Evolutionary conservation across 2,797 vertebrate species (phyloP), one percentile per base, ranked within the genome.

Genomic region (Paguma larvata): DNA sequence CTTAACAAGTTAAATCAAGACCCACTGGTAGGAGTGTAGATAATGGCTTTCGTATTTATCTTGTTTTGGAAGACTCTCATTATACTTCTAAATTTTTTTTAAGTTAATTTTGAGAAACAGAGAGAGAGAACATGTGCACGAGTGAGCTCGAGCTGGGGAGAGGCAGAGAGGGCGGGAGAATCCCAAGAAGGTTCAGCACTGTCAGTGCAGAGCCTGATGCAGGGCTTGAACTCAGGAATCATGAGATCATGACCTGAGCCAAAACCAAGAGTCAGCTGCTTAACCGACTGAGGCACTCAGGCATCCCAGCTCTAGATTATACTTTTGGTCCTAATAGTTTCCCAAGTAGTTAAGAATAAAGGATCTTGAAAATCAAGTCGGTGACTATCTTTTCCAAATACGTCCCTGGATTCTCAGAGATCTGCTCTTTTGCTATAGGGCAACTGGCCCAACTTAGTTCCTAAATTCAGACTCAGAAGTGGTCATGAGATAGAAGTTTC

Each of bases 401-500:
- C 67, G 46, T 68, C 38, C 91, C 77, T 82, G 48, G 53, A 23
- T 94, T 96, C 80, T 89, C 51, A 14, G 77, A 78, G 30, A 78
- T 32, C 87, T 84, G 32, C 44, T 83, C 32, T 16, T 79, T 19
- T 78, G 51, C n/a, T 86, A 5, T 1, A 63, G 44, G 88, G 56
- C 67, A 30, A 6, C 44, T 65, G 77, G 67, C 46, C 72, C 32
- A 77, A 65, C 77, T 92, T 59, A 79, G 56, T 92, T 79, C 38
- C 38, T 38, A 89, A 88, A 34, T 32, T 0, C 46, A 94, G 91
- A 62, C 10, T 72, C 73, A 77, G 41, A 85, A 89, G 89, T 65
- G 44, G 79, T 91, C 89, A 56, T 27, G 46, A 94, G 82, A 95
- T 89, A 88, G 72, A 97, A 97, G n/a, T 89, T 93, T 96, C 85